Percentiles rank a stretch among this genome's conserved stretches.
These are phyloP conservation scores for Pemphredon lugubris DNA, from an alignment of 2,888 invertebrate genomes.

Conservation along the genomic window DNA sequence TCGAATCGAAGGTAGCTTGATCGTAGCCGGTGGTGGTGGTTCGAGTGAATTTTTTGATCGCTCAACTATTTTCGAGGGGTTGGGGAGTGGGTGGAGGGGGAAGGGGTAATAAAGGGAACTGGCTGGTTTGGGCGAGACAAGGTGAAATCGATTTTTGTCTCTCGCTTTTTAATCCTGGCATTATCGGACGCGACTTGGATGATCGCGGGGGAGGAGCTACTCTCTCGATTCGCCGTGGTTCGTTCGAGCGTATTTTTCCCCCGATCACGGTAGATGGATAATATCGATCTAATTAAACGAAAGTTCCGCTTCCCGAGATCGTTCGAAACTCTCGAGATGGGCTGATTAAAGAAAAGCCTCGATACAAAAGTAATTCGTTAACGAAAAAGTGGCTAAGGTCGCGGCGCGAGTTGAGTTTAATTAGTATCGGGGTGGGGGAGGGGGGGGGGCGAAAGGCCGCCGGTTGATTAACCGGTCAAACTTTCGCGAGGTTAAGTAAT, in stretches of 20 bases:
- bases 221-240: not conserved
- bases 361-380: not conserved
- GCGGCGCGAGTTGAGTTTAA: slow-evolving; percentile 12
- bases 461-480: slow-evolving; percentile 15
- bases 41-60: slow-evolving; percentile 12
- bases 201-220: not conserved
- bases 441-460: slow-evolving; percentile 1
- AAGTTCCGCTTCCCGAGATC: not conserved
- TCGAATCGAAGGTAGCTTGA: slow-evolving; percentile 1
- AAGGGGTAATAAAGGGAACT: too few relatives aligned
- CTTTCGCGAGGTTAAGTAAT: slow-evolving; percentile 27
- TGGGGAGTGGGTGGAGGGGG: too few relatives aligned
- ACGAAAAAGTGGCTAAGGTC: not conserved
- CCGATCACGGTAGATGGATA: not conserved
- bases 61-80: not conserved
- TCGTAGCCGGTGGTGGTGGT: not conserved
- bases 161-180: not conserved
- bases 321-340: not conserved
- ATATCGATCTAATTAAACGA: slow-evolving; percentile 6
- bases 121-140: not conserved
- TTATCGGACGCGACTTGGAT: not conserved
- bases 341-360: not conserved
- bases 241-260: not conserved
- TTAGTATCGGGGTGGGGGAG: too few relatives aligned
- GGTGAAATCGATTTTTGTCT: slow-evolving; percentile 15